Evolutionary conservation across 1,140 invertebrate species (phyloP).

Genomic region (Plectrocnemia conspersa): DNA sequence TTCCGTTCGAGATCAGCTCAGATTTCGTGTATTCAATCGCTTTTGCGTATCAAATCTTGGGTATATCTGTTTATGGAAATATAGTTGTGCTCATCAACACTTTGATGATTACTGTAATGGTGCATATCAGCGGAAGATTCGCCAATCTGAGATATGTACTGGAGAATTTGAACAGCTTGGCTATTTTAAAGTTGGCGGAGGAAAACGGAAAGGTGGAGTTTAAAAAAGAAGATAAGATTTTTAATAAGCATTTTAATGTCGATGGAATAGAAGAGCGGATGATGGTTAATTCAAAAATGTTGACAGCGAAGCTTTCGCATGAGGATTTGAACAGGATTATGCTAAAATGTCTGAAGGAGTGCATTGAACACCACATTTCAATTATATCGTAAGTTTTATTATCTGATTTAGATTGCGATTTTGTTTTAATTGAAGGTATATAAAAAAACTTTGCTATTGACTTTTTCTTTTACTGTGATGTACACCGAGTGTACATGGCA

Average conservation of each 20-base stretch:
- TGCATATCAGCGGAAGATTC: conserved; percentile 25
- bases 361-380: conserved; percentile 26
- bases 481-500: too few species aligned
- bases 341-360: conserved; percentile 24
- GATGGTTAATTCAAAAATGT: neutral
- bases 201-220: too few species aligned
- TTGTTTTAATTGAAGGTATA: too few species aligned
- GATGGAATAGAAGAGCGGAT: neutral
- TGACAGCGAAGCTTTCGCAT: conserved; percentile 12
- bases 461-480: too few species aligned
- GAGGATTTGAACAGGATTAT: conserved; percentile 22
- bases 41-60: conserved; percentile 29
- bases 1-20: conserved; percentile 28
- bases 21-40: conserved; percentile 24
- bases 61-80: conserved; percentile 30
- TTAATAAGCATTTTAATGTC: neutral
- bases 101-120: conserved; percentile 30
- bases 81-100: conserved; percentile 30
- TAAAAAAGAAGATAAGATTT: too few species aligned
- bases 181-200: too few species aligned
- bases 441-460: too few species aligned
- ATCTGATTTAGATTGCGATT: too few species aligned
- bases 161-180: conserved; percentile 21
- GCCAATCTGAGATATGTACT: conserved; percentile 26
- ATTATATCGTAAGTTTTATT: conserved; percentile 28